Base-by-base conservation (phyloP, 2,113 vertebrate species). In the Connochaetes taurinus region DNA sequence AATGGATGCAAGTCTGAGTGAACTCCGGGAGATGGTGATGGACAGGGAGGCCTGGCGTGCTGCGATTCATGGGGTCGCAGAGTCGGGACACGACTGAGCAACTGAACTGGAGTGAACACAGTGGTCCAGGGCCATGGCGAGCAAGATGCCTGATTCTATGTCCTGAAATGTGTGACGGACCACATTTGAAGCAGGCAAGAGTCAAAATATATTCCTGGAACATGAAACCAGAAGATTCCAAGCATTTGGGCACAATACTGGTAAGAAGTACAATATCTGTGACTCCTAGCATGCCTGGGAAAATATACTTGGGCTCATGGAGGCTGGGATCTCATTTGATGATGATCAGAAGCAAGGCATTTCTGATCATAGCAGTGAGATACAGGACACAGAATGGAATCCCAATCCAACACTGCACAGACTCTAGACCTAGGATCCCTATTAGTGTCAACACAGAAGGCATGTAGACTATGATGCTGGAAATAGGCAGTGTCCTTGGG, bases 81-180 rank as follows among this genome's bases (percentile, higher is more conserved):
- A 40, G 40, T 40, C 40, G 40, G 40, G 40, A 40, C 40, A 40
- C 40, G 3, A 40, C 40, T 40, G 40, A 40, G 40, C 40, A 3
- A 40, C 40, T 40, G 40, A 40, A 40, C 40, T 40, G 40, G 3
- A 40, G 3, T 40, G 3, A 40, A 40, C 91, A 33, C 60, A 95
- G 10, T n/a, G 29, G 29, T 95, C 95, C 53, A 97, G 12, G 13
- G 94, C 91, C 95, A 96, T 92, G n/a, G 94, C 91, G 11, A 98
- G 1, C 1, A 97, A 47, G 11, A 90, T 92, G 14, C 76, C 94
- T 29, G 71, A 97, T 7, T 92, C 94, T 29, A 19, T 92, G 33
- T 36, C 0, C 2, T 97, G 85, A 60, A 95, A 84, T 10, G 82
- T 78, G 6, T 93, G 86, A 6, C 87, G 21, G 93, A 3, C 12